Percentiles rank a stretch among this genome's conserved stretches.
These are phyloP conservation scores for Raillietiella orientalis DNA, from an alignment of 2,888 invertebrate species.

Conservation along the genomic window DNA sequence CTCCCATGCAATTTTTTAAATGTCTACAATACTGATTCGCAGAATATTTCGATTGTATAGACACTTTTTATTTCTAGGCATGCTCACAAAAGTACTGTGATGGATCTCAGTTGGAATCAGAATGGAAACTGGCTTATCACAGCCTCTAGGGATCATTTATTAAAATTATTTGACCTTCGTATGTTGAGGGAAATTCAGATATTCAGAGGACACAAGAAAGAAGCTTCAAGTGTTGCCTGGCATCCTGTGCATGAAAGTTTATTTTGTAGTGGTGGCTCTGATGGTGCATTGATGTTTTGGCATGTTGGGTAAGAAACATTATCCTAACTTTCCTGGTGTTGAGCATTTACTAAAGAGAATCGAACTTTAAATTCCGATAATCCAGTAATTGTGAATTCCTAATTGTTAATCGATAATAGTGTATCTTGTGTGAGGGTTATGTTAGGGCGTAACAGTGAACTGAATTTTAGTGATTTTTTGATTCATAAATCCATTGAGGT, in stretches of 20 bases:
- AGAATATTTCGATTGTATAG: too few species aligned
- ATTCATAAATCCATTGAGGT: too few species aligned
- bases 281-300: conserved; percentile 96
- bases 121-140: conserved; percentile 98
- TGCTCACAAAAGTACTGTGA: conserved; percentile 96
- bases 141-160: conserved; percentile 83
- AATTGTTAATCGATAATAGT: neutral
- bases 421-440: neutral
- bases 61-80: conserved; percentile 24
- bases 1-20: too few species aligned
- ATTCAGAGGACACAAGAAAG: conserved; percentile 95
- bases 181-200: conserved; percentile 79
- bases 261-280: conserved; percentile 92
- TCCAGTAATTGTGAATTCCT: neutral
- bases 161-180: conserved; percentile 88
- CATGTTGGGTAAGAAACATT: conserved; percentile 43
- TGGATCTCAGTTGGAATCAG: conserved; percentile 96
- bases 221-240: conserved; percentile 89
- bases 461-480: too few species aligned
- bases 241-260: conserved; percentile 91
- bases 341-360: too few species aligned
- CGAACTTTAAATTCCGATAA: too few species aligned
- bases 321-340: too few species aligned
- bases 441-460: neutral
- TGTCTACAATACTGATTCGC: too few species aligned